phyloP scores from a whole-genome alignment of 1,140 invertebrate genomes.

The Drosophila nebulosa region DNA sequence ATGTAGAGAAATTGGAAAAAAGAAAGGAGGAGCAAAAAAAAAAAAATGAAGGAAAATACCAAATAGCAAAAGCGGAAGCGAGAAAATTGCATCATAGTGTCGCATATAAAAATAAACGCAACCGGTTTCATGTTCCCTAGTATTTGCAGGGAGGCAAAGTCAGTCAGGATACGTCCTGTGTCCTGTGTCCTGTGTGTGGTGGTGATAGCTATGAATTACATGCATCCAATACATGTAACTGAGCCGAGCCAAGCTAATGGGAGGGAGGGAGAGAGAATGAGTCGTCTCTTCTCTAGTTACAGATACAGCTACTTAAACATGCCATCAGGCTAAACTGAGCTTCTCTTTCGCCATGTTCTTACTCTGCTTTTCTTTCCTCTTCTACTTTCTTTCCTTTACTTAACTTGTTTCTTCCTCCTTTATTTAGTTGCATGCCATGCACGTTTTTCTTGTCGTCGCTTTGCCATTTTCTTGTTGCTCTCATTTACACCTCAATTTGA shows the following conservation, averaged over 20 bases:
- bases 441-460: slow-evolving; percentile 38
- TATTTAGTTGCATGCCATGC: slow-evolving; percentile 61
- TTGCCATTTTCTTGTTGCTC: slow-evolving; percentile 55
- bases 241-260: not conserved
- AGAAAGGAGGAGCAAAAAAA: slow-evolving; percentile 6
- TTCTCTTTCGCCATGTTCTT: not conserved
- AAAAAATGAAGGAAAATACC: slow-evolving; percentile 20
- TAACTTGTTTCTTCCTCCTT: slow-evolving; percentile 27
- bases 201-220: slow-evolving; percentile 74
- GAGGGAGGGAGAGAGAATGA: not conserved
- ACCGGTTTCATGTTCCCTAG: slow-evolving; percentile 53
- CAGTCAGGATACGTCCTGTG: slow-evolving; percentile 14
- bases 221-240: slow-evolving; percentile 55
- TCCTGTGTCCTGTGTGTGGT: slow-evolving; percentile 35
- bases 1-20: slow-evolving; percentile 23
- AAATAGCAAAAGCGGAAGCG: slow-evolving; percentile 53
- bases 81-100: slow-evolving; percentile 78
- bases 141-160: slow-evolving; percentile 21
- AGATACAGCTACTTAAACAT: slow-evolving; percentile 71
- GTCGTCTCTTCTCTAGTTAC: slow-evolving; percentile 26
- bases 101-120: slow-evolving; percentile 74
- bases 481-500: slow-evolving; percentile 78
- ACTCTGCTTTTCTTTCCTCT: not conserved
- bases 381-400: not conserved
- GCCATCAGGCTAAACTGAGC: slow-evolving; percentile 54